phyloP scores from a whole-genome alignment of 2,888 invertebrate genomes.

The Linnaemya vulpina region DNA sequence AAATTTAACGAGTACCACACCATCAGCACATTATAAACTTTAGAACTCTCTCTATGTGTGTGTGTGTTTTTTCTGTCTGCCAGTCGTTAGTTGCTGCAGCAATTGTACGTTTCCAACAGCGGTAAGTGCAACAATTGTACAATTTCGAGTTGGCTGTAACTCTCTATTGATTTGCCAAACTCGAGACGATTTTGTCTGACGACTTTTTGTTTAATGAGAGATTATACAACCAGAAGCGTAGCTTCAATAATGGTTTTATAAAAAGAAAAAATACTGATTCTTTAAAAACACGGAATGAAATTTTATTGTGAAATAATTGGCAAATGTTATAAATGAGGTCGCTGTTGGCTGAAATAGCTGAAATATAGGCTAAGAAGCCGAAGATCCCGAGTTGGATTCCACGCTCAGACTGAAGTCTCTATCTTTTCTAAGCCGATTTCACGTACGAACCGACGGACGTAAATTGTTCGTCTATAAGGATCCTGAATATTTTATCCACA shows the following conservation, averaged over 20 bases:
- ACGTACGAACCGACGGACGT: too few relatives aligned
- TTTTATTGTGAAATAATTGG: too few relatives aligned
- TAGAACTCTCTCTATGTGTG: constrained; percentile 24
- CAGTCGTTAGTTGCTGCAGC: constrained; percentile 3
- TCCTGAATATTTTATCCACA: too few relatives aligned
- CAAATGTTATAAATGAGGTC: too few relatives aligned
- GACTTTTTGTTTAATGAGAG: neutral
- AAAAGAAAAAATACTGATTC: too few relatives aligned
- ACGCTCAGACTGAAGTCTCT: too few relatives aligned
- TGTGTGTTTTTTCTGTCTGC: constrained; percentile 14
- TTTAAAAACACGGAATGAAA: too few relatives aligned
- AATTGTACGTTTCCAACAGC: constrained; percentile 18
- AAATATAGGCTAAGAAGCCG: too few relatives aligned
- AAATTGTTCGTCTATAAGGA: too few relatives aligned
- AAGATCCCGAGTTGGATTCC: too few relatives aligned
- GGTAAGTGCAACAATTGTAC: constrained; percentile 37
- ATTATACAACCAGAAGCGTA: neutral
- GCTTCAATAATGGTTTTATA: neutral
- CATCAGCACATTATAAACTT: constrained; percentile 70
- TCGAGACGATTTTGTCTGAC: neutral
- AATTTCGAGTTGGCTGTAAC: constrained; percentile 26
- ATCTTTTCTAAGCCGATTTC: too few relatives aligned
- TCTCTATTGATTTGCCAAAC: neutral
- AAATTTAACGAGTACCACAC: constrained; percentile 62
- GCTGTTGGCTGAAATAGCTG: too few relatives aligned